These are phyloP conservation scores for Perithous albicinctus DNA, from an alignment of 2,888 invertebrate genomes.

Conservation along the genomic window DNA sequence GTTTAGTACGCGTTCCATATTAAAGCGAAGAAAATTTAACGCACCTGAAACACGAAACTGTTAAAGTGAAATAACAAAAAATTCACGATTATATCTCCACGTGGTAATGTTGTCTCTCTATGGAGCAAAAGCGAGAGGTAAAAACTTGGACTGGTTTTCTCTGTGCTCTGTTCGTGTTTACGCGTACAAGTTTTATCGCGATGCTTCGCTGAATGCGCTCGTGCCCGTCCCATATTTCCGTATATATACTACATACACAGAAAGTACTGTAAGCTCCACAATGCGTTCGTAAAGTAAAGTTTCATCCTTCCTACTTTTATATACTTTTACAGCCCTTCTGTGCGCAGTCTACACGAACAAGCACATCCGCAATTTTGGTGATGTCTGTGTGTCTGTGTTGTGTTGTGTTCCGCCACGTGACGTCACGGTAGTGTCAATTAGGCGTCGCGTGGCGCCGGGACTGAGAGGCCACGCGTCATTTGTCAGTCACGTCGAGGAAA, in stretches of 20 bases:
- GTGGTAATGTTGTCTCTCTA: background rate
- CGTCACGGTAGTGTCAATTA: slow-evolving; percentile 84
- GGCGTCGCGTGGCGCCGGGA: slow-evolving; percentile 82
- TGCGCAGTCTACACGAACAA: slow-evolving; percentile 42
- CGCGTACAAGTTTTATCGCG: slow-evolving; percentile 18
- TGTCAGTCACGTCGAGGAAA: slow-evolving; percentile 74
- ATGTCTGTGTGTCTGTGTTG: too few relatives aligned
- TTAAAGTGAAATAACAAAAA: background rate
- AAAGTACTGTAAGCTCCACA: background rate
- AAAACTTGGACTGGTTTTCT: background rate
- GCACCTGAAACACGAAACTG: slow-evolving; percentile 1
- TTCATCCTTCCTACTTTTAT: slow-evolving; percentile 44
- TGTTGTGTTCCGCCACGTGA: slow-evolving; percentile 80
- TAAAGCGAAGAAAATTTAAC: background rate
- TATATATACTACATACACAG: background rate
- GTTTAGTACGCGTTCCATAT: background rate
- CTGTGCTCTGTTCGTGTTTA: background rate
- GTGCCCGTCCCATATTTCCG: slow-evolving; percentile 19
- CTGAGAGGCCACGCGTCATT: slow-evolving; percentile 81
- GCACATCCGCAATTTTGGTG: slow-evolving; percentile 69
- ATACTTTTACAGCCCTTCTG: slow-evolving; percentile 47
- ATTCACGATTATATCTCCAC: background rate
- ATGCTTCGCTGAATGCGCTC: slow-evolving; percentile 6
- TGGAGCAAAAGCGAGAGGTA: background rate
- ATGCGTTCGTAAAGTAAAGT: slow-evolving; percentile 36